Conservation (phyloP, 2,113 vertebrate genomes). For the Felis catus region DNA sequence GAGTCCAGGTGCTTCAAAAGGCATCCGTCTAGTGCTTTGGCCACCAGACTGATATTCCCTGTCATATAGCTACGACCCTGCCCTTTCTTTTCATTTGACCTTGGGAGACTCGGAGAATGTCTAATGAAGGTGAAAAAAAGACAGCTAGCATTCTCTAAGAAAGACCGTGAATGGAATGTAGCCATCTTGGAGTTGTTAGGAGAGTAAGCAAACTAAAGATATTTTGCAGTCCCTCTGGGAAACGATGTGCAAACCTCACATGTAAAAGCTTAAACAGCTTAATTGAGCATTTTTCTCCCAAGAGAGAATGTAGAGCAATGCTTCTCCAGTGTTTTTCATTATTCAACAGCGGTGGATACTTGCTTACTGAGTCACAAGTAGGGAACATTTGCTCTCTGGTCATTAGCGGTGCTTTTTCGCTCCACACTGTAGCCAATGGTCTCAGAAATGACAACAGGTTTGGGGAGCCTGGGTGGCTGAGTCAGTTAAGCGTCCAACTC, state of each 20-base stretch:
- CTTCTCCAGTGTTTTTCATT: neutral
- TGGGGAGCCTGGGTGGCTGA: neutral
- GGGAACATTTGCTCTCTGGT: neutral
- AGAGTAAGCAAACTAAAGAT: neutral
- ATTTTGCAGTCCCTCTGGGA: neutral
- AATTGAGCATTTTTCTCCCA: neutral
- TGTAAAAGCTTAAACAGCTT: slow-evolving; percentile 6
- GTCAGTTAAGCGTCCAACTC: no score
- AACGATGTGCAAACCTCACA: neutral
- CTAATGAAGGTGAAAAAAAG: neutral
- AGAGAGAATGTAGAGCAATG: neutral
- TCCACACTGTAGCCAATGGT: neutral
- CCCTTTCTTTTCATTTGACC: neutral
- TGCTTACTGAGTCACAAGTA: neutral
- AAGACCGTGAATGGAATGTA: neutral
- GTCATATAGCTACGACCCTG: neutral
- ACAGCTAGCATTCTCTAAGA: neutral
- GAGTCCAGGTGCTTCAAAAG: neutral
- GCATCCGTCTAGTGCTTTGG: neutral
- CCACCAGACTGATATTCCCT: neutral
- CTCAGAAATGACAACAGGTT: neutral
- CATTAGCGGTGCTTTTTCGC: neutral
- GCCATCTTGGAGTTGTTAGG: neutral
- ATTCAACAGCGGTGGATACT: neutral
- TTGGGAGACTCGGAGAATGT: neutral